Conservation (phyloP, 35 echinoderm and acorn worm species). For the Eucidaris tribuloides region DNA sequence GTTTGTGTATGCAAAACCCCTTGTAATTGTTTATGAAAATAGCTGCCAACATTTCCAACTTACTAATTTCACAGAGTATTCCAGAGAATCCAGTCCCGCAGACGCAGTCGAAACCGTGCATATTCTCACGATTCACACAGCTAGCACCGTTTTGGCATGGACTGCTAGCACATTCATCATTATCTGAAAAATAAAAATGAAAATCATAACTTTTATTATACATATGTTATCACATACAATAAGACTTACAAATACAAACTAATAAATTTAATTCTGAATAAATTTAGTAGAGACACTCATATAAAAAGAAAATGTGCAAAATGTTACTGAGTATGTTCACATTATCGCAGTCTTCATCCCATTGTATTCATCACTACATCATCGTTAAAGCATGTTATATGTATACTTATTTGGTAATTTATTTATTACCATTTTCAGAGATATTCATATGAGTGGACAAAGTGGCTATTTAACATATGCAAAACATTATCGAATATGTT, state of each 20-base stretch:
- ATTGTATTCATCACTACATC: neutral
- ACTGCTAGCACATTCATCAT: constrained; percentile 74
- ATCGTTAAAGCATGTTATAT: neutral
- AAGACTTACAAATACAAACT: neutral
- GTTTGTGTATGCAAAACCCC: neutral
- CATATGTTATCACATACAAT: neutral
- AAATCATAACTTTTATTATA: neutral
- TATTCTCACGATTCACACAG: constrained; percentile 47
- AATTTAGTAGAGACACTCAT: neutral
- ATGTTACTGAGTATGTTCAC: neutral
- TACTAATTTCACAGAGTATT: constrained; percentile 47
- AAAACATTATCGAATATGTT: too few relatives aligned
- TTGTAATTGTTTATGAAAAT: neutral
- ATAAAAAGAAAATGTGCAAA: neutral
- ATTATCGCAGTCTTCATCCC: too few relatives aligned
- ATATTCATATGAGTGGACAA: too few relatives aligned
- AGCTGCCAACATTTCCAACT: constrained; percentile 6
- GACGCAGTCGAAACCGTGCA: constrained; percentile 26
- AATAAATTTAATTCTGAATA: neutral
- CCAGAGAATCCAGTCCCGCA: constrained; percentile 45
- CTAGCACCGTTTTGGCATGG: constrained; percentile 69
- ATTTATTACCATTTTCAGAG: too few relatives aligned
- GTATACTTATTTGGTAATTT: too few relatives aligned
- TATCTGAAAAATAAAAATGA: constrained; percentile 36
- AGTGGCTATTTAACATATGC: too few relatives aligned